These are phyloP conservation scores for Megalonaias nervosa DNA, from an alignment of 1,140 invertebrate species.

Conservation along the genomic window DNA sequence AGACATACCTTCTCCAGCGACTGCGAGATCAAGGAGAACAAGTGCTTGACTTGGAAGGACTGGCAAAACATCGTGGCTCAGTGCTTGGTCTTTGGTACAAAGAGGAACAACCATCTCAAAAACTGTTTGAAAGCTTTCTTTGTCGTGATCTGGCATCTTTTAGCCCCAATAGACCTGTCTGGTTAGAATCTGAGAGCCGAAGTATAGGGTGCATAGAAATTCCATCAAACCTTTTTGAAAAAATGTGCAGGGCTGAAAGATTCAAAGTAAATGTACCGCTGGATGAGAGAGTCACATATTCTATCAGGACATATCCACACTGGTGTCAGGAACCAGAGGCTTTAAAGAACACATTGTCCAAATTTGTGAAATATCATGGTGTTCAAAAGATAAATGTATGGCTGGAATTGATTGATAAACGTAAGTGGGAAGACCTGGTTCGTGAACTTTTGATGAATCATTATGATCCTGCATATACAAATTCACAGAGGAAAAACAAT, in stretches of 20 bases:
- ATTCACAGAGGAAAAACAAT: constrained; percentile 48
- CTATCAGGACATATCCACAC: constrained; percentile 46
- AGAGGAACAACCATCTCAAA: constrained; percentile 50
- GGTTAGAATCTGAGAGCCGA: constrained; percentile 56
- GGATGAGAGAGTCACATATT: constrained; percentile 50
- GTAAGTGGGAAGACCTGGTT: constrained; percentile 51
- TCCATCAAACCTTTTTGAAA: constrained; percentile 38
- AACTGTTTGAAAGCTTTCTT: constrained; percentile 45
- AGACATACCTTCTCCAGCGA: constrained; percentile 41
- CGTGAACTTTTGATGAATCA: constrained; percentile 44
- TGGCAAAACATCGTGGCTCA: constrained; percentile 56
- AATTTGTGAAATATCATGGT: constrained; percentile 33
- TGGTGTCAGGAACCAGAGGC: constrained; percentile 45
- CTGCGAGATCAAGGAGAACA: constrained; percentile 42
- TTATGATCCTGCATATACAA: constrained; percentile 52
- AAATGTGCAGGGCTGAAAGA: constrained; percentile 37
- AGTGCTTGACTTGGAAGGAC: constrained; percentile 50
- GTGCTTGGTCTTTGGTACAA: constrained; percentile 46
- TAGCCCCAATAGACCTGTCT: constrained; percentile 41
- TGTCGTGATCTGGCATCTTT: constrained; percentile 33
- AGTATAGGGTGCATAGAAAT: constrained; percentile 44
- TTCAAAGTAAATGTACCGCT: constrained; percentile 44
- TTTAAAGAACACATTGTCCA: constrained; percentile 29
- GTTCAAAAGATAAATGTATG: constrained; percentile 34
- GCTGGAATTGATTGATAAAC: constrained; percentile 40